These are phyloP conservation scores for Protomyctophum bolini DNA, from an alignment of 2,113 vertebrate species.

Conservation along the genomic window DNA sequence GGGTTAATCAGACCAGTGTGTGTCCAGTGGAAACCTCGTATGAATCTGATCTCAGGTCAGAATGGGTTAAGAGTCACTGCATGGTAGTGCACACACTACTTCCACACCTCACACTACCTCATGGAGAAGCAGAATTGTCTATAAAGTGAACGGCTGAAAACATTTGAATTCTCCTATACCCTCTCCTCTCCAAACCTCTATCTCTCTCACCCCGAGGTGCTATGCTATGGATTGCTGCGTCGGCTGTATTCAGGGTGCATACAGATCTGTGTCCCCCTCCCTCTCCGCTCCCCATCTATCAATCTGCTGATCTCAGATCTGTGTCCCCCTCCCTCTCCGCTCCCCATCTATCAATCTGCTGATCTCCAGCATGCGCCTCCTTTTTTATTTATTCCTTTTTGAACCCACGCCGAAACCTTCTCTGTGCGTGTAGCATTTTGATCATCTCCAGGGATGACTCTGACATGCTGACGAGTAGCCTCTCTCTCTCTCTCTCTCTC, in stretches of 20 bases:
- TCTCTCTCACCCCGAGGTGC: not conserved
- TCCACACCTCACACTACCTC: not conserved
- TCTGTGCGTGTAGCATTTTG: too few relatives aligned
- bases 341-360: not conserved
- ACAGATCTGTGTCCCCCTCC: not conserved
- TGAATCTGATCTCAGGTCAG: too few relatives aligned
- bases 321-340: not conserved
- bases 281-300: not conserved
- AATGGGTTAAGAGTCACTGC: too few relatives aligned
- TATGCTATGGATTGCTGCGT: too few relatives aligned
- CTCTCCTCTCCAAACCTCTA: not conserved
- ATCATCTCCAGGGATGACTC: conserved; percentile 50
- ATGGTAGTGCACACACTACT: not conserved
- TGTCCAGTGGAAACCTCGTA: too few relatives aligned
- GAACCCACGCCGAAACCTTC: too few relatives aligned
- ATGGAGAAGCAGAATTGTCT: not conserved
- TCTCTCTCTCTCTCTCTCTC: conserved; percentile 1
- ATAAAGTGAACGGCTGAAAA: not conserved
- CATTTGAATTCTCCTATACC: conserved; percentile 55
- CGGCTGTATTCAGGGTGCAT: too few relatives aligned
- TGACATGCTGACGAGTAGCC: conserved; percentile 85
- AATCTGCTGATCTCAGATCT: not conserved
- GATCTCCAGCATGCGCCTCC: too few relatives aligned
- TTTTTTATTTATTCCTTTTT: too few relatives aligned
- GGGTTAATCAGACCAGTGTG: too few relatives aligned